Evolutionary conservation across 2,113 vertebrate species (phyloP), one percentile per base, ranked within the genome.

Genomic region (Alectura lathami): DNA sequence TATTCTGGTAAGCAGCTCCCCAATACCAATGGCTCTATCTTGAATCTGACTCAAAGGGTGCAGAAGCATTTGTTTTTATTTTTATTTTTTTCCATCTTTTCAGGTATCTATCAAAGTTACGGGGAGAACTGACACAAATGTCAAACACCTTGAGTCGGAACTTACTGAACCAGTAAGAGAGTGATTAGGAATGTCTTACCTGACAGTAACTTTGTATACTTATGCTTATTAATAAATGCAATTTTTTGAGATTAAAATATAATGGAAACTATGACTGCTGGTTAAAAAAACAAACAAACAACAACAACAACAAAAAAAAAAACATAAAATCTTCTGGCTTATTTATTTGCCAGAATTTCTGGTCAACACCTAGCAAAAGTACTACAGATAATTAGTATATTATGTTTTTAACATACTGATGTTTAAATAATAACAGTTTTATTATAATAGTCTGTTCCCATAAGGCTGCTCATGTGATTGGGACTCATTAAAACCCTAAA

Each of bases 401-500:
- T 66, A 40, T 76, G 34, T 17, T 76, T 62, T 79, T 75, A 81
- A 30, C 34, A 34, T 50, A 24, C 11, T 8, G 6, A 23, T 64
- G 29, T 77, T 93, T 95, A 88, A 76, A 27, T 91, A 75, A 77
- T 59, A 90, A 70, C 17, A 64, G 17, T 64, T 87, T 57, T 69
- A 34, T 89, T 95, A 75, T 67, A 70, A 54, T 69, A 94, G 26
- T 51, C 34, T 47, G 34, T 70, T 83, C 83, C 73, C 63, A 64
- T 79, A 62, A 79, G 70, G 27, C 23, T 72, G 13, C 36, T 87
- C 45, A 73, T 57, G n/a, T 79, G 53, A 64, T 43, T 76, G 34
- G 82, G 87, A 84, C 76, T 89, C 89, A 91, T 83, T 91, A 62
- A 32, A 73, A 42, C 57, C 89, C 68, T 60, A 68, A 86, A 93